These are phyloP conservation scores for Tortricodes alternella DNA, from an alignment of 2,888 invertebrate genomes.

Conservation along the genomic window DNA sequence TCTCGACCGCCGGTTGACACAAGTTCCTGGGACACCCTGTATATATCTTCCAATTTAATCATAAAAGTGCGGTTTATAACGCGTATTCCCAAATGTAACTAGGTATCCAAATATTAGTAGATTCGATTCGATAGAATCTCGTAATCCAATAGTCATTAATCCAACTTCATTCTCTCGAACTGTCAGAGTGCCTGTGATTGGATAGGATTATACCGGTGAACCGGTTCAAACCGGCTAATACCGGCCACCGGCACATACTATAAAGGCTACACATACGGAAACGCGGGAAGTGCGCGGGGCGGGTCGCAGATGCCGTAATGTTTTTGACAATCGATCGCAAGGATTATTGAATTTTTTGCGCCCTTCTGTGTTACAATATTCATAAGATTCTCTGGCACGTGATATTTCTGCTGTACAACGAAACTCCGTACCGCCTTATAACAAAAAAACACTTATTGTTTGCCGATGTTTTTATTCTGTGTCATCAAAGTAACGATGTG, in stretches of 20 bases:
- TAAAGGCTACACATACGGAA: no score
- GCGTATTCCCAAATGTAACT: no score
- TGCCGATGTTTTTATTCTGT: slow-evolving; percentile 21
- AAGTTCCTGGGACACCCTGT: no score
- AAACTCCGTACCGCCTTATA: slow-evolving; percentile 1
- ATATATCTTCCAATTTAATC: no score
- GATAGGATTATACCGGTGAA: slow-evolving; percentile 3
- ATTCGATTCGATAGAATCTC: not conserved
- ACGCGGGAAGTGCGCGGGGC: no score
- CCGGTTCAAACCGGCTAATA: not conserved
- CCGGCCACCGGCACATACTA: no score
- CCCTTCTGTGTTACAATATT: not conserved
- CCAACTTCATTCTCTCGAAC: slow-evolving; percentile 3
- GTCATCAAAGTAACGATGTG: slow-evolving; percentile 4
- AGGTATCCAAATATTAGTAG: not conserved
- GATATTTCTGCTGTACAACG: not conserved
- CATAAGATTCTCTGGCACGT: not conserved
- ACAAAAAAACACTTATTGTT: slow-evolving; percentile 20
- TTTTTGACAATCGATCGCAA: no score
- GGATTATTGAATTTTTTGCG: not conserved
- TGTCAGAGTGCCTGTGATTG: not conserved
- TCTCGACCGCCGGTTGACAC: no score
- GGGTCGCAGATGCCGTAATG: no score
- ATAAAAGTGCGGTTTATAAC: no score
- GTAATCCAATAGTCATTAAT: slow-evolving; percentile 1